These are phyloP conservation scores for Synergus itoensis DNA, from an alignment of 2,888 invertebrate species.

Conservation along the genomic window DNA sequence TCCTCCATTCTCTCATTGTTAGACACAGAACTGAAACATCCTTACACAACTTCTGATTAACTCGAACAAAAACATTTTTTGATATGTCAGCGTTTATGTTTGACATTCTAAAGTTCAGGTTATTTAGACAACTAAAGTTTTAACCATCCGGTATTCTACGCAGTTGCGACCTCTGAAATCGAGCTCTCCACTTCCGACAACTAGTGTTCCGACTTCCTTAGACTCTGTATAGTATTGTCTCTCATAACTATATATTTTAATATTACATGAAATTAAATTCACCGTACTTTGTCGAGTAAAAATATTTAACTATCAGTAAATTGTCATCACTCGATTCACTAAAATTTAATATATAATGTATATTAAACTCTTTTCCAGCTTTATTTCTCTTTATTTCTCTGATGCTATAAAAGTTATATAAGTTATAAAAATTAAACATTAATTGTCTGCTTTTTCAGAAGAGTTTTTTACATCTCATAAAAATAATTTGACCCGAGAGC, in stretches of 20 bases:
- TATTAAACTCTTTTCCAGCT: not conserved
- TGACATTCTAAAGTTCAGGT: slow-evolving; percentile 30
- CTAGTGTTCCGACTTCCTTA: slow-evolving; percentile 25
- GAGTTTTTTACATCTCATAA: not conserved
- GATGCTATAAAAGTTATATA: too few species aligned
- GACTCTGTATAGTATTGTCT: not conserved
- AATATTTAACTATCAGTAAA: not conserved
- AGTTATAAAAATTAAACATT: not conserved
- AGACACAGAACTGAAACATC: not conserved
- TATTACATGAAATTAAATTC: not conserved
- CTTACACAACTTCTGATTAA: slow-evolving; percentile 17
- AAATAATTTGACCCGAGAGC: not conserved
- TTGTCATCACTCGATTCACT: not conserved
- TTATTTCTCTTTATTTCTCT: not conserved
- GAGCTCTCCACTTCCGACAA: slow-evolving; percentile 15
- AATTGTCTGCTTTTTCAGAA: not conserved
- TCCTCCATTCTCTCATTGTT: not conserved
- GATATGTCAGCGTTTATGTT: slow-evolving; percentile 1
- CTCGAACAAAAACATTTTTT: slow-evolving; percentile 11
- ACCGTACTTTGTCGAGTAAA: too few species aligned
- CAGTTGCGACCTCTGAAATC: not conserved
- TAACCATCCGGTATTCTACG: slow-evolving; percentile 32
- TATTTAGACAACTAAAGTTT: slow-evolving; percentile 15
- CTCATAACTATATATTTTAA: not conserved
- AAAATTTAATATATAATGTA: not conserved